Conservation (phyloP, 2,797 vertebrate genomes). For the Borostomias antarcticus region DNA sequence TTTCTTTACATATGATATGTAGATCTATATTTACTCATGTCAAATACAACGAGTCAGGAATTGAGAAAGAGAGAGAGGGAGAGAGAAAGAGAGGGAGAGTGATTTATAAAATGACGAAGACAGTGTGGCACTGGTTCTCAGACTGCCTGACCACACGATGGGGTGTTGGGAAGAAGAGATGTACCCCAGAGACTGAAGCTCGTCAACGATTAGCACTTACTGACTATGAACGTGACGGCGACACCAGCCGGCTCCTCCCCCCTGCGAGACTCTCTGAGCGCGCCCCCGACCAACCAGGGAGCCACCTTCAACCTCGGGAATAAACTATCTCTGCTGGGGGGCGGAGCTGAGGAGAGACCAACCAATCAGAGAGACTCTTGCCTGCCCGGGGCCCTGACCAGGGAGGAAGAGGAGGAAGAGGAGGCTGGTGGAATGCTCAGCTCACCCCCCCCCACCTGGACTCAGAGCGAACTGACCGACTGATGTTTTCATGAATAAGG, state of each 20-base stretch:
- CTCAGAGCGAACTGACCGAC: slow-evolving; percentile 19
- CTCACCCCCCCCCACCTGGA: too few species aligned
- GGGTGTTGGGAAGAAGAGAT: slow-evolving; percentile 40
- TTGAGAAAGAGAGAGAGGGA: slow-evolving; percentile 29
- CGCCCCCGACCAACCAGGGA: slow-evolving; percentile 16
- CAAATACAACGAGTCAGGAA: slow-evolving; percentile 23
- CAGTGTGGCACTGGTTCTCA: slow-evolving; percentile 5
- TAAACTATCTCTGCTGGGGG: slow-evolving; percentile 28
- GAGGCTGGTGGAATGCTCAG: slow-evolving; percentile 31
- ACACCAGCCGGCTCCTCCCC: too few species aligned
- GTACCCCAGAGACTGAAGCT: slow-evolving; percentile 23
- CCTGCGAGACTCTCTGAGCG: slow-evolving; percentile 24
- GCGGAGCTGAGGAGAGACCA: slow-evolving; percentile 26
- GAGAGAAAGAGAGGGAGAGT: slow-evolving; percentile 15
- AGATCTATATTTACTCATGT: slow-evolving; percentile 43
- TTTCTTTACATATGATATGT: slow-evolving; percentile 60
- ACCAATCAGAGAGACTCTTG: background rate
- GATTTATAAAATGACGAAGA: background rate
- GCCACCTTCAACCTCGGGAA: background rate
- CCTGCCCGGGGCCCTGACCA: too few species aligned
- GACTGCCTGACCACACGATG: slow-evolving; percentile 45
- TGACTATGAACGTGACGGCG: background rate
- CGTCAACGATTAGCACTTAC: slow-evolving; percentile 54
- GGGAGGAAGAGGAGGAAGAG: too few species aligned
- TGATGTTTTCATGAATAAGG: slow-evolving; percentile 52